Percentiles rank a stretch among this genome's conserved stretches.
phyloP scores from a whole-genome alignment of 2,113 vertebrate genomes.

The Anoura caudifer region DNA sequence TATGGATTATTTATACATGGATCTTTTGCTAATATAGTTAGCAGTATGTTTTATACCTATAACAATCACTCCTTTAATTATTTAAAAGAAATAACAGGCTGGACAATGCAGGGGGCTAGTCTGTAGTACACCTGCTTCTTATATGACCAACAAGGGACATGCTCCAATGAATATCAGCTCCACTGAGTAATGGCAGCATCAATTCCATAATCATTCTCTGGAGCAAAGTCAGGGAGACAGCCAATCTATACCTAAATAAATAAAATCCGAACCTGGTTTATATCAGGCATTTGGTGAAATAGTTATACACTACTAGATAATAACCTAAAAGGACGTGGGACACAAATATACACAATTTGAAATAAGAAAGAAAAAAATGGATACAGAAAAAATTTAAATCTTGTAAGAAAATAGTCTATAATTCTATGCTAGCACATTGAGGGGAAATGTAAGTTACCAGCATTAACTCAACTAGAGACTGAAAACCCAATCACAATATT shows the following conservation, averaged over 20 bases:
- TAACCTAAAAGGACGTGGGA: not conserved
- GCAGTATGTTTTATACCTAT: not conserved
- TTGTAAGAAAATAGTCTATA: not conserved
- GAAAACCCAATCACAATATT: not conserved
- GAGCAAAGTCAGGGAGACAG: not conserved
- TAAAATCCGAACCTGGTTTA: not conserved
- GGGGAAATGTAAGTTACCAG: not conserved
- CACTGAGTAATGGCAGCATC: not conserved
- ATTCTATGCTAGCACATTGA: not conserved
- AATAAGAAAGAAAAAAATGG: not conserved
- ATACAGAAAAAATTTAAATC: not conserved
- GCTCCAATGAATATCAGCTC: not conserved
- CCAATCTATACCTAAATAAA: not conserved
- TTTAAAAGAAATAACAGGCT: not conserved
- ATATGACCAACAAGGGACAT: not conserved
- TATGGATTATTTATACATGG: not conserved
- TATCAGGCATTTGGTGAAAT: not conserved
- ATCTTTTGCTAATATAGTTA: not conserved
- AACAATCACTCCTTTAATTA: not conserved
- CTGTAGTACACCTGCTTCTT: not conserved
- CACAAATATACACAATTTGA: not conserved
- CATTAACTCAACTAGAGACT: not conserved
- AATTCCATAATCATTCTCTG: not conserved
- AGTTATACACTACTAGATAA: conserved; percentile 10
- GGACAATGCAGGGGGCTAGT: not conserved